Evolutionary conservation across 2,113 vertebrate genomes (phyloP).

Genomic region (Xiphias gladius): DNA sequence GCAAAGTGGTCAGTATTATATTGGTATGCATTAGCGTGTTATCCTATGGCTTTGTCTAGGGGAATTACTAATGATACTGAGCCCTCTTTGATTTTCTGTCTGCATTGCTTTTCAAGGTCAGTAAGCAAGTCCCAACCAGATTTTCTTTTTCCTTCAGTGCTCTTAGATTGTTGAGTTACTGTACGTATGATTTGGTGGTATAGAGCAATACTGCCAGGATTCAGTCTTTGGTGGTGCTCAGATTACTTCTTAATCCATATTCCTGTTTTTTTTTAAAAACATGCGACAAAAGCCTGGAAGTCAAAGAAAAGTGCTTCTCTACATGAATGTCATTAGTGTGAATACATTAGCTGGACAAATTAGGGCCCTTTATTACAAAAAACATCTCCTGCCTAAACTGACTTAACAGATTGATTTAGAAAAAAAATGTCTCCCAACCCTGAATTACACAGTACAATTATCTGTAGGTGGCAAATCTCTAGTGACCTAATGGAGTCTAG

Average conservation of each 20-base stretch:
- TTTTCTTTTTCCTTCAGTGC: not conserved
- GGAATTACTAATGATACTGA: conserved; percentile 38
- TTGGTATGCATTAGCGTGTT: conserved; percentile 51
- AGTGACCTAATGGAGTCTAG: not conserved
- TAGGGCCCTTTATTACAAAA: not conserved
- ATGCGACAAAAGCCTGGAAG: not conserved
- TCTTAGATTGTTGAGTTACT: conserved; percentile 1
- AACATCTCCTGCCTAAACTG: not conserved
- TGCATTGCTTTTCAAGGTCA: conserved; percentile 29
- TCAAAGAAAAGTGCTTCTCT: not conserved
- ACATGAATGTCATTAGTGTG: not conserved
- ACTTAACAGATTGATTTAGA: not conserved
- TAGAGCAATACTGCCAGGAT: conserved; percentile 8
- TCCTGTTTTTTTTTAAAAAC: conserved; percentile 11
- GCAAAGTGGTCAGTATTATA: conserved; percentile 33
- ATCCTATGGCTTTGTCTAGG: conserved; percentile 37
- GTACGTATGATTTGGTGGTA: not conserved
- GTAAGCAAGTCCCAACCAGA: not conserved
- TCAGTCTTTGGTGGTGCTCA: not conserved
- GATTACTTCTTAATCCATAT: conserved; percentile 6
- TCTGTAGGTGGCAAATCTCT: not conserved
- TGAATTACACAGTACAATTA: not conserved
- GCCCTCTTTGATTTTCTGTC: conserved; percentile 46
- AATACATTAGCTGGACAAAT: not conserved
- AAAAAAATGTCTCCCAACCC: not conserved